Base-by-base conservation (phyloP, 2,113 vertebrate genomes). In the Artemisiospiza belli region DNA sequence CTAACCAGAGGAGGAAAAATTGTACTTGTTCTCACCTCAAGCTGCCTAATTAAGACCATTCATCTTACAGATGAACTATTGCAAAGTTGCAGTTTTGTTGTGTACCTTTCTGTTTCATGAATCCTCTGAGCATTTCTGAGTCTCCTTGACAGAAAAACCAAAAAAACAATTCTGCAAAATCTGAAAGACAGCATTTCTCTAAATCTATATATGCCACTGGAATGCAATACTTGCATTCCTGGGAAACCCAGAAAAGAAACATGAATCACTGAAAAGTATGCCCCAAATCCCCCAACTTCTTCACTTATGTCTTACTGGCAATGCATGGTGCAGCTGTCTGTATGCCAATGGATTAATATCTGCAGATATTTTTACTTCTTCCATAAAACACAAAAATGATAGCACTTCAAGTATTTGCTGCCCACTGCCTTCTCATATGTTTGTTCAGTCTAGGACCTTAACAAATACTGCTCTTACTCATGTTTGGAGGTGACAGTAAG, bases 1-100 rank as follows among this genome's bases (percentile, higher is more conserved):
- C 78, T 79, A 97, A 96, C 89, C 54, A 96, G 96, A 96, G 83
- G 67, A 91, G 81, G 93, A 91, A 92, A 96, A 95, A 47, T 55
- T 77, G 66, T 92, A 92, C 91, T 97, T 91, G 43, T 79, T 51
- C n/a, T 80, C 44, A 87, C 17, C 46, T 82, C 64, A 81, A 64
- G 55, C 12, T 83, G 41, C 49, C 30, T 47, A 59, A 69, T 49
- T 69, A 85, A 89, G 70, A 73, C 14, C 31, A 41, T 83, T 82
- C 41, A n/a, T 76, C 62, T 86, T 54, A 83, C 0, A 82, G 54
- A 68, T 24, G 25, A 63, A 83, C 41, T 62, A 51, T 3, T 58
- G 23, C 21, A 59, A 89, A 82, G 31, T 4, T 66, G 19, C 22
- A 46, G 31, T 76, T 94, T 63, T 52, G 21, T 33, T 79, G 51